These are phyloP conservation scores for Chaetophractus vellerosus DNA, from an alignment of 2,797 vertebrate species.

Conservation along the genomic window DNA sequence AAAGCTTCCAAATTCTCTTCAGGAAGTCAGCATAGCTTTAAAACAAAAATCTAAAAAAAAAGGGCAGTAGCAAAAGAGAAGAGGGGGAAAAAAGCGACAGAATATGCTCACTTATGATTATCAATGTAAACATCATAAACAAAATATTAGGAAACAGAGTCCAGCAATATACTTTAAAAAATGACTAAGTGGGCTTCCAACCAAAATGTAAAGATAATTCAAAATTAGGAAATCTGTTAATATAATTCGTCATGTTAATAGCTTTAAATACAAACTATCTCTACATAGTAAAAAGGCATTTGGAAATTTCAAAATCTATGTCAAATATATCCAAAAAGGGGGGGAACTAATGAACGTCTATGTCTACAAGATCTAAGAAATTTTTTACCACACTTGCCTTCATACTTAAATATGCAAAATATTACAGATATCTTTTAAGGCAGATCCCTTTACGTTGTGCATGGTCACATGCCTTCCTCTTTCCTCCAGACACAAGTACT, in stretches of 20 bases:
- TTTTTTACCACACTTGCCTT: neutral
- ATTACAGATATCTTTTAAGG: neutral
- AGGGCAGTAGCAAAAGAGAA: neutral
- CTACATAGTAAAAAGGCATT: neutral
- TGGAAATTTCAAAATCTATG: neutral
- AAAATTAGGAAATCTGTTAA: constrained; percentile 36
- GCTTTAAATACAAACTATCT: constrained; percentile 1
- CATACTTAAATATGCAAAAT: neutral
- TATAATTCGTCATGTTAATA: neutral
- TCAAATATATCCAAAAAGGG: neutral
- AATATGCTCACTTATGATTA: neutral
- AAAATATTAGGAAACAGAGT: neutral
- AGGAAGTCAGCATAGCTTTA: neutral
- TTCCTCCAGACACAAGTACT: neutral
- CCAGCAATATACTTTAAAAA: neutral
- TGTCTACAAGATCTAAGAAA: neutral
- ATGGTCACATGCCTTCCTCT: neutral
- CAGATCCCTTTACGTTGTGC: neutral
- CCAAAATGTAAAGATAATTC: neutral
- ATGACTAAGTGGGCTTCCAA: neutral
- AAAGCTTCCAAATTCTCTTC: neutral
- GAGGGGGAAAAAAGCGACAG: neutral
- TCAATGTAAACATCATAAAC: neutral
- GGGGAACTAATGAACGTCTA: constrained; percentile 5
- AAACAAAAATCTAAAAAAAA: neutral